Percentiles rank a stretch among this genome's conserved stretches.
These are phyloP conservation scores for Aphidoletes aphidimyza DNA, from an alignment of 2,888 invertebrate species.

Conservation along the genomic window DNA sequence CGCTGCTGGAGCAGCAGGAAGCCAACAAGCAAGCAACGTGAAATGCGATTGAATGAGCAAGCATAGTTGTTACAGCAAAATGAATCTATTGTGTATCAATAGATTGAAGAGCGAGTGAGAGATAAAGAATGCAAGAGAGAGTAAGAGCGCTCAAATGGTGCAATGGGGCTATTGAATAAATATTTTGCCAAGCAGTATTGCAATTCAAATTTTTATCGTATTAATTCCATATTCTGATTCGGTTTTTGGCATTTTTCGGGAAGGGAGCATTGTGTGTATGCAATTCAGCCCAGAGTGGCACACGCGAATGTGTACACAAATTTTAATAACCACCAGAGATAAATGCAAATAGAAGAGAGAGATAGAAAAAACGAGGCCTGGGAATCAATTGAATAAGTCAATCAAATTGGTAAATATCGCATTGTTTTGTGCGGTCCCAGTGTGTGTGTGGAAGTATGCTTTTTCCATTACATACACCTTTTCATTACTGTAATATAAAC, in stretches of 20 bases:
- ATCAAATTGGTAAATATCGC: slow-evolving; percentile 5
- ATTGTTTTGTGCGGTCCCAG: neutral
- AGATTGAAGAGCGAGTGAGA: no score
- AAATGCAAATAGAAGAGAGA: neutral
- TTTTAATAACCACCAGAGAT: slow-evolving; percentile 22
- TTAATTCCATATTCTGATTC: neutral
- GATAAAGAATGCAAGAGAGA: neutral
- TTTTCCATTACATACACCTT: no score
- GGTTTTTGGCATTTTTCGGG: neutral
- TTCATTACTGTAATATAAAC: neutral
- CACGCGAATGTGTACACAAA: neutral
- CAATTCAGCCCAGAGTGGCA: no score
- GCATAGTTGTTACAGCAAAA: no score
- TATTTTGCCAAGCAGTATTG: neutral
- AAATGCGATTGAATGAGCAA: no score
- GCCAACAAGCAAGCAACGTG: no score
- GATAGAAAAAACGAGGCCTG: no score
- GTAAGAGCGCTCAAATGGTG: neutral
- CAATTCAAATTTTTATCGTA: neutral
- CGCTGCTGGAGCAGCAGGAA: no score
- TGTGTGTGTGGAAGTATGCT: no score
- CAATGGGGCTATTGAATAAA: neutral
- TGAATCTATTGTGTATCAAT: no score
- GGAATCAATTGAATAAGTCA: slow-evolving; percentile 3
- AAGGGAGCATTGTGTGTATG: neutral